Base-by-base conservation (phyloP, 2,113 vertebrate species). In the Elanus axillaris region DNA sequence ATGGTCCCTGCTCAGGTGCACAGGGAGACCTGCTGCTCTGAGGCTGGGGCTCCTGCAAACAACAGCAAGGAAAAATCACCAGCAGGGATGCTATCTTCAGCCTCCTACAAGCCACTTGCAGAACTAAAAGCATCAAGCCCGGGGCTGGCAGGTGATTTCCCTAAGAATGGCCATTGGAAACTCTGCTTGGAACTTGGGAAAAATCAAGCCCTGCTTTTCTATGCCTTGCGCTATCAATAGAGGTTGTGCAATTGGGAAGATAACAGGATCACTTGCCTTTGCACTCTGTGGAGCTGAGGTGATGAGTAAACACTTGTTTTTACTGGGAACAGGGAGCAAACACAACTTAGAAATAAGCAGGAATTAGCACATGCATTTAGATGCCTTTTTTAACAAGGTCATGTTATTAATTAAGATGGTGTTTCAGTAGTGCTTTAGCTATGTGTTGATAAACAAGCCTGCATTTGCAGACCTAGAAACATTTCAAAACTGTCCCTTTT, bases 341-440 rank as follows among this genome's bases (percentile, higher is more conserved):
- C 47, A 66, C 3, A 2, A 78, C 79, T 82, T 92, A 96, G 76
- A 96, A 96, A 91, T 58, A 93, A 75, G 60, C 67, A 95, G 75
- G 64, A 90, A 92, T 96, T 91, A 94, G 90, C 69, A 91, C 7
- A 8, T 93, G 82, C 67, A 79, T 92, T 85, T 93, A 85, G 92
- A 87, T 64, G 62, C 68, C 84, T 79, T 90, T 97, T 96, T 91
- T 94, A 96, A 93, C 90, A 90, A 91, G 94, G 81, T 95, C 86
- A 71, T 74, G 52, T 42, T 95, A 91, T 93, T 96, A 96, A 96
- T 91, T 96, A 96, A 89, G 88, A 69, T 86, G 77, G 56, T 80
- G 60, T 96, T 96, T 96, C 86, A 84, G 69, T 43, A 89, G 69
- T 71, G 73, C 40, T 92, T 96, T 76, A 93, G 93, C 74, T 85